These are phyloP conservation scores for Stichopus horrens DNA, from an alignment of 53 echinoderm and acorn worm genomes.

Conservation along the genomic window DNA sequence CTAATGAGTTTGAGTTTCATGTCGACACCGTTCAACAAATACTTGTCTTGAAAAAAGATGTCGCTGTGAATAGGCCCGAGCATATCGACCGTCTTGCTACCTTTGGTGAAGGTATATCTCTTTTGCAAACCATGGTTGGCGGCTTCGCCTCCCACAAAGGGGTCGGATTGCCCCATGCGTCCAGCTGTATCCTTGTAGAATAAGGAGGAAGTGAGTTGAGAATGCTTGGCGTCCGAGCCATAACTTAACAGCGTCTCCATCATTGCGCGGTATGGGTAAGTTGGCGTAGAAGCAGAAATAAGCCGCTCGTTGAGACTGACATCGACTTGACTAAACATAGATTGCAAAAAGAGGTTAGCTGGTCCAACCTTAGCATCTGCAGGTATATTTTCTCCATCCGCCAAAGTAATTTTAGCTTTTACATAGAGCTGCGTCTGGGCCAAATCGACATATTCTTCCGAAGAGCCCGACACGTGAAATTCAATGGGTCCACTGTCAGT, in stretches of 20 bases:
- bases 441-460: constrained; percentile 50
- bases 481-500: constrained; percentile 46
- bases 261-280: constrained; percentile 64
- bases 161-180: constrained; percentile 48
- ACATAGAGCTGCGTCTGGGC: constrained; percentile 53
- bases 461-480: constrained; percentile 51
- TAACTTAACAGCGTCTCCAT: constrained; percentile 55
- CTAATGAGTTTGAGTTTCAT: constrained; percentile 69
- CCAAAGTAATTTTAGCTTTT: constrained; percentile 33
- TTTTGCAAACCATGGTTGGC: constrained; percentile 36
- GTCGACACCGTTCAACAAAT: constrained; percentile 61
- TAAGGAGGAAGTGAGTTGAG: constrained; percentile 56
- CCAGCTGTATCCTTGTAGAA: constrained; percentile 65
- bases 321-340: constrained; percentile 59
- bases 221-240: constrained; percentile 53
- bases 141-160: not conserved
- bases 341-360: constrained; percentile 52
- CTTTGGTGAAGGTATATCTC: constrained; percentile 12
- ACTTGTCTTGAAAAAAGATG: constrained; percentile 70
- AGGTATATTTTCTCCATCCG: constrained; percentile 48
- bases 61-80: constrained; percentile 58
- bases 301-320: constrained; percentile 53
- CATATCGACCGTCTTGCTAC: constrained; percentile 41
- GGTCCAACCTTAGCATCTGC: constrained; percentile 51
- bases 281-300: constrained; percentile 49